These are phyloP conservation scores for Aplidium turbinatum DNA, from an alignment of 23 tunicate genomes.

Conservation along the genomic window DNA sequence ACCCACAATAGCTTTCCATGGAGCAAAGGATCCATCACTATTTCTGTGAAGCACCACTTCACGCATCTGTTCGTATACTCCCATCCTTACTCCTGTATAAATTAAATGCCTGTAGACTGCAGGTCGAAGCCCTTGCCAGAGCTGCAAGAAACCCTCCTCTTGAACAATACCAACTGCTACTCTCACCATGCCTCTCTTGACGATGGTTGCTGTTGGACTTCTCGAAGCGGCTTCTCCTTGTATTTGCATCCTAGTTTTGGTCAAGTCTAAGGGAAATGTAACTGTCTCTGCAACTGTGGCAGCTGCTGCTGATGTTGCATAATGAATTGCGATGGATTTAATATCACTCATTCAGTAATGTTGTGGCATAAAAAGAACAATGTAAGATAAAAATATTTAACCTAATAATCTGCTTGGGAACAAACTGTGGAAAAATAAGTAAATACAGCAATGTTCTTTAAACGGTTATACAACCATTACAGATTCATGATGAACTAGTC, in stretches of 20 bases:
- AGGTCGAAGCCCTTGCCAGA: slow-evolving; percentile 84
- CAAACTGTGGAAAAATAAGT: too few relatives aligned
- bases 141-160: slow-evolving; percentile 72
- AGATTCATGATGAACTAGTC: too few relatives aligned
- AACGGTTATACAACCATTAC: too few relatives aligned
- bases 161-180: slow-evolving; percentile 61
- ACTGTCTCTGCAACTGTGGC: slow-evolving; percentile 78
- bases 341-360: too few relatives aligned
- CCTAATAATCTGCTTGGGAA: too few relatives aligned
- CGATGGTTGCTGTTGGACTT: background rate
- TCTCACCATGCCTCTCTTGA: slow-evolving; percentile 64
- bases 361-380: too few relatives aligned
- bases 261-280: slow-evolving; percentile 91
- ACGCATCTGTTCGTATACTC: slow-evolving; percentile 62
- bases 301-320: slow-evolving; percentile 49
- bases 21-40: slow-evolving; percentile 67
- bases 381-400: too few relatives aligned
- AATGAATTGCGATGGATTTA: background rate
- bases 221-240: slow-evolving; percentile 89
- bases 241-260: slow-evolving; percentile 88
- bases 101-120: slow-evolving; percentile 78
- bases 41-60: slow-evolving; percentile 55
- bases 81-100: slow-evolving; percentile 81
- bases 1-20: slow-evolving; percentile 74
- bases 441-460: too few relatives aligned